phyloP scores from a whole-genome alignment of 2,113 vertebrate genomes.

The Miniopterus natalensis region DNA sequence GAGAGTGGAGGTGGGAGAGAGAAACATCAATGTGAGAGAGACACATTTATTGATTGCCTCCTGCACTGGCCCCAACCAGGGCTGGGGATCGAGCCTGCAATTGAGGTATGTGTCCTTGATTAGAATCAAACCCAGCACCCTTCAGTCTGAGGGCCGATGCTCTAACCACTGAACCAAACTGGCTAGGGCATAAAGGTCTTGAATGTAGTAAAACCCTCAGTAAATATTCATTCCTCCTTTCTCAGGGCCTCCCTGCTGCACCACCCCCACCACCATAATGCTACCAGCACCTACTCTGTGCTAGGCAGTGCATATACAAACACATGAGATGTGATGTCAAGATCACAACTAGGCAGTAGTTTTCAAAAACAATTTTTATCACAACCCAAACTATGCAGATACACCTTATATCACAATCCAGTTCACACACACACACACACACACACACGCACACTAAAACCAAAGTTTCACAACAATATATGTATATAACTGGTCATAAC shows the following conservation, averaged over 20 bases:
- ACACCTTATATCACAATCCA: neutral
- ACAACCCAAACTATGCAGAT: neutral
- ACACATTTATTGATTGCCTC: too few relatives aligned
- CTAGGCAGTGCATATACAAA: neutral
- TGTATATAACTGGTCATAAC: neutral
- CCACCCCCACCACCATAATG: neutral
- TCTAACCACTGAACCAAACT: too few relatives aligned
- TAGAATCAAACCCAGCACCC: too few relatives aligned
- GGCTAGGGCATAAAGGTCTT: neutral
- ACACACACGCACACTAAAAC: neutral
- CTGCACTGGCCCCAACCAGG: too few relatives aligned
- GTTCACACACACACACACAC: neutral
- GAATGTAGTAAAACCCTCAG: neutral
- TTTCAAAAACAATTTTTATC: neutral
- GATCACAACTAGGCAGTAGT: neutral
- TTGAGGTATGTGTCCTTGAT: too few relatives aligned
- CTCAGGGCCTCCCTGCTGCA: neutral
- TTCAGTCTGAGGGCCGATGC: too few relatives aligned
- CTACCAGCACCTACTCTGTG: neutral
- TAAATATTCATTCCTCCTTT: neutral
- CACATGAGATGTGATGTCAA: too few relatives aligned
- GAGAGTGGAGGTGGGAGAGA: too few relatives aligned
- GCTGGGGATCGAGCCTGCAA: too few relatives aligned
- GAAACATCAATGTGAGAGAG: too few relatives aligned
- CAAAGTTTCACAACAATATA: slow-evolving; percentile 14